Percentiles rank a stretch among this genome's conserved stretches.
Evolutionary conservation across 2,113 vertebrate species (phyloP).

Genomic region (Redunca redunca): DNA sequence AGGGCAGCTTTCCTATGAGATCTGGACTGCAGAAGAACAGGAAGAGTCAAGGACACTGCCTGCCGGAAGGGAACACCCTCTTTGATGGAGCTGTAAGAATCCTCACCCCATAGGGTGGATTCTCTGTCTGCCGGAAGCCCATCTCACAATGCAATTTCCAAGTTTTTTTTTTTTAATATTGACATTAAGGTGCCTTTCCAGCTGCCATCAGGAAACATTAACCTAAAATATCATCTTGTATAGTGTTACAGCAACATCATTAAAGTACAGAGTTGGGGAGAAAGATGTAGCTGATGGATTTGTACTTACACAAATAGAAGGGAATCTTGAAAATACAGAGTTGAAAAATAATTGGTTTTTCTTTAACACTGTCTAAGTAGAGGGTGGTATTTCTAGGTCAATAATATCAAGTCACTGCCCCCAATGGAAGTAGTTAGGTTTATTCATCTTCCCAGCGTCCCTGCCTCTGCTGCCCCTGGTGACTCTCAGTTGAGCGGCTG

Average conservation of each 20-base stretch:
- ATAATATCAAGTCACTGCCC: neutral
- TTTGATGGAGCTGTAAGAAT: neutral
- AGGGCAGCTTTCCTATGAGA: neutral
- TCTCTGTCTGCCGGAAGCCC: neutral
- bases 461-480: neutral
- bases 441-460: neutral
- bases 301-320: neutral
- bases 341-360: neutral
- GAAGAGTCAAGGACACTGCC: neutral
- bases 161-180: neutral
- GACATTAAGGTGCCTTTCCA: slow-evolving; percentile 12
- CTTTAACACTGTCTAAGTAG: neutral
- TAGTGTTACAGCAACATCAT: neutral
- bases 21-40: neutral
- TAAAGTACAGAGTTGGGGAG: neutral
- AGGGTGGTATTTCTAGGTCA: neutral
- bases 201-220: neutral
- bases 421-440: neutral
- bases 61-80: neutral
- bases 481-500: neutral
- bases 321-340: neutral
- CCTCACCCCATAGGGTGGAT: neutral
- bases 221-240: slow-evolving; percentile 27
- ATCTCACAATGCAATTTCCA: neutral
- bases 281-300: neutral